These are phyloP conservation scores for Mirza zaza DNA, from an alignment of 2,113 vertebrate species.

Conservation along the genomic window DNA sequence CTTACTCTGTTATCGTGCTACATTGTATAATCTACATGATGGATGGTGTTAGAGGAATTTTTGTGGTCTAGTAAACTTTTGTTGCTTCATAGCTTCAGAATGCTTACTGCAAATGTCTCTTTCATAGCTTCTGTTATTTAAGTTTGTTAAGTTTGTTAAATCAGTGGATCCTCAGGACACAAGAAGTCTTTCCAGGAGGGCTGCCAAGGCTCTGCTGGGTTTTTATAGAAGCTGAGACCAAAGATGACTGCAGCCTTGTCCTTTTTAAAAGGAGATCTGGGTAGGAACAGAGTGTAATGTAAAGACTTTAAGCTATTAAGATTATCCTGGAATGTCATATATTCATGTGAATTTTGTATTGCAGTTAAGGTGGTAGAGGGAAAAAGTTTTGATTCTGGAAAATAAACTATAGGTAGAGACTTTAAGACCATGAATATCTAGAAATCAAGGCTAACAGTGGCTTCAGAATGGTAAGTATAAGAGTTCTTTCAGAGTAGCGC, in stretches of 20 bases:
- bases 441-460: background rate
- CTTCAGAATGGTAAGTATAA: background rate
- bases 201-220: constrained; percentile 26
- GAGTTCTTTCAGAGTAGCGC: background rate
- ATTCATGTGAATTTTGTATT: background rate
- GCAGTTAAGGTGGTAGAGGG: background rate
- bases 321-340: background rate
- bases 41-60: background rate
- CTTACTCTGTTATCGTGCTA: background rate
- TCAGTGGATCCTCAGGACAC: constrained; percentile 53
- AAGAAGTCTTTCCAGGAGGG: constrained; percentile 54
- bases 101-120: constrained; percentile 37
- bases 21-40: background rate
- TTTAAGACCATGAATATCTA: background rate
- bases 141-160: constrained; percentile 54
- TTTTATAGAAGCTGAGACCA: constrained; percentile 54
- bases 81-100: constrained; percentile 36
- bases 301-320: background rate
- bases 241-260: constrained; percentile 38
- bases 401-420: background rate
- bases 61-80: constrained; percentile 32
- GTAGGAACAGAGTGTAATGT: background rate
- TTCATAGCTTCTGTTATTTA: constrained; percentile 47
- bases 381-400: background rate
- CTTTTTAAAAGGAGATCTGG: constrained; percentile 19